Base-by-base conservation (phyloP, 2,797 vertebrate species). In the Natrix natrix region DNA sequence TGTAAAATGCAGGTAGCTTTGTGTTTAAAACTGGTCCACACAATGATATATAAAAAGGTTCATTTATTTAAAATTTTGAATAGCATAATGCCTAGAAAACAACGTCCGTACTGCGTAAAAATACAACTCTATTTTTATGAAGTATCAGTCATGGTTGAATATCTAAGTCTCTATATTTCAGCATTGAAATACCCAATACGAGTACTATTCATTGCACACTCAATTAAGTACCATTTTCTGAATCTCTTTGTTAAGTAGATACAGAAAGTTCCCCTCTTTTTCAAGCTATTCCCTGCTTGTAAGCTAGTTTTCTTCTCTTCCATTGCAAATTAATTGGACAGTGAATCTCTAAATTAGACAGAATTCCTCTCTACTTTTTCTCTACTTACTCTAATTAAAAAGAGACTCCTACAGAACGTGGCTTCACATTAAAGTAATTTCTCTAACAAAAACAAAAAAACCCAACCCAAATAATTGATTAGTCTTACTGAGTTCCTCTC, bases 341-440 rank as follows among this genome's bases (percentile, higher is more conserved):
- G 7, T 87, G 28, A 6, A 43, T 17, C 12, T 78, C 78, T 60
- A 24, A 17, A 5, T 54, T 92, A 69, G 26, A 28, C 1, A 93
- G n/a, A 63, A 37, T 48, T 54, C 24, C 52, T 83, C 61, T 87
- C 78, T 10, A 26, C n/a, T 86, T 54, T 54, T 54, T 74, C 8
- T 28, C 52, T 32, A 69, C 20, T 22, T 57, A 78, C 28, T 32
- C 86, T 66, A 54, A 93, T 20, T 89, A 87, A 57, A 74, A 57
- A 60, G 69, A 69, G 17, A 52, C 87, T 66, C n/a, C 54, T 28
- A n/a, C 22, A 89, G 88, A 89, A 69, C 24, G 83, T 66, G 93
- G 86, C 69, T 94, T 94, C 92, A 92, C 96, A 97, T 95, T 93
- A 90, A 93, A 93, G 91, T 10, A 88, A 93, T 89, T 89, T 91